phyloP scores from a whole-genome alignment of 1,140 invertebrate genomes.

The Pomacea maculata region DNA sequence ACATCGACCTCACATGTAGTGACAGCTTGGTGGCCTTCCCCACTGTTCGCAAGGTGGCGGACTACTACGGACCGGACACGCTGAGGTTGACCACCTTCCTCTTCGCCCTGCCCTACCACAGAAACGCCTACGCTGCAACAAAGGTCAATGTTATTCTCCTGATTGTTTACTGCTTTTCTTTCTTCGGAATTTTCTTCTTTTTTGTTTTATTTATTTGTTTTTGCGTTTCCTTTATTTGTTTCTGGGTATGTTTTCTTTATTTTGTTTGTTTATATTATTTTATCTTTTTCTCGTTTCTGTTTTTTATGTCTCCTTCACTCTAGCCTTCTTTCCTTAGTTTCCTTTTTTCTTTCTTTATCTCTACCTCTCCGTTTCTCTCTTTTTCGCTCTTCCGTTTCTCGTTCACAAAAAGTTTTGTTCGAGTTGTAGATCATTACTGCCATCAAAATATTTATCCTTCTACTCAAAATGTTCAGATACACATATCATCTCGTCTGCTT shows the following conservation, averaged over 20 bases:
- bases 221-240: too few relatives aligned
- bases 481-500: too few relatives aligned
- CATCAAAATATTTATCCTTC: too few relatives aligned
- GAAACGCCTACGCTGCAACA: constrained; percentile 38
- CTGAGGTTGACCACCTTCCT: constrained; percentile 32
- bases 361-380: background rate
- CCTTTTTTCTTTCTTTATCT: background rate
- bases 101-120: constrained; percentile 47
- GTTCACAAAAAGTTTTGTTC: background rate
- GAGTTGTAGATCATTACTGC: too few relatives aligned
- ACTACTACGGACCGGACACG: constrained; percentile 32
- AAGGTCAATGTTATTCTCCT: constrained; percentile 27
- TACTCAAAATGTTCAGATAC: too few relatives aligned
- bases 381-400: background rate
- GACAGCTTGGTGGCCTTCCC: constrained; percentile 37
- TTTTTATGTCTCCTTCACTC: background rate
- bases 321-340: background rate
- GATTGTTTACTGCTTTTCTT: background rate
- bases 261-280: background rate
- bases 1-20: constrained; percentile 39
- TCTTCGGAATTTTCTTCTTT: background rate
- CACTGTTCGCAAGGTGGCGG: constrained; percentile 31
- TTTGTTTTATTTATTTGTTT: too few relatives aligned
- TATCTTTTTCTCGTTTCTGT: background rate
- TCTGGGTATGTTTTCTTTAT: background rate